Percentiles rank a stretch among this genome's conserved stretches.
phyloP scores from a whole-genome alignment of 2,888 invertebrate species.

The Cheilosia pagana region DNA sequence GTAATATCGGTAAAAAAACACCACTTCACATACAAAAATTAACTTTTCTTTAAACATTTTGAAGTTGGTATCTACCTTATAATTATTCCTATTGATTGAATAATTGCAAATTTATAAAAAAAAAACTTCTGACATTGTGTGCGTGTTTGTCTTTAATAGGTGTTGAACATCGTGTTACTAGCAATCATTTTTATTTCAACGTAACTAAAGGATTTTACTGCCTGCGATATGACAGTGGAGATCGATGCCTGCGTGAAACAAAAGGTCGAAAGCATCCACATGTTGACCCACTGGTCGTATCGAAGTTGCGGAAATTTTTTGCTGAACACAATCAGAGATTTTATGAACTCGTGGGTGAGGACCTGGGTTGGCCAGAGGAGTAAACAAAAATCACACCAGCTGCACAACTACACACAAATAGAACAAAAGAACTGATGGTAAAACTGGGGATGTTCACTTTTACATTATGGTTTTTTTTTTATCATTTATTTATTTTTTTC shows the following conservation, averaged over 20 bases:
- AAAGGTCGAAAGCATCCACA: slow-evolving; percentile 93
- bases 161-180: slow-evolving; percentile 86
- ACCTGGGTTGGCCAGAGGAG: slow-evolving; percentile 97
- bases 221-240: slow-evolving; percentile 91
- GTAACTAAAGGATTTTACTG: slow-evolving; percentile 98
- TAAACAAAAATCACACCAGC: slow-evolving; percentile 82
- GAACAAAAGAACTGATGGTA: slow-evolving; percentile 69
- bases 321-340: slow-evolving; percentile 96
- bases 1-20: too few relatives aligned
- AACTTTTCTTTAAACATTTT: neutral
- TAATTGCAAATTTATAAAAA: slow-evolving; percentile 1
- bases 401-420: slow-evolving; percentile 55
- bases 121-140: neutral
- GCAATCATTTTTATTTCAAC: slow-evolving; percentile 98
- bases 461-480: slow-evolving; percentile 24
- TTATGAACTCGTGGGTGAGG: slow-evolving; percentile 95
- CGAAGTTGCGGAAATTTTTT: slow-evolving; percentile 93
- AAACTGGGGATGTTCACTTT: slow-evolving; percentile 55
- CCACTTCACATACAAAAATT: neutral
- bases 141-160: slow-evolving; percentile 76
- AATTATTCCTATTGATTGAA: neutral
- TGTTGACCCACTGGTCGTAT: slow-evolving; percentile 91
- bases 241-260: slow-evolving; percentile 93
- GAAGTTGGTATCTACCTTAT: too few relatives aligned
- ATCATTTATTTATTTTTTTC: slow-evolving; percentile 13